Conservation (phyloP, 2,113 vertebrate species). For the Hippocampus mohnikei region DNA sequence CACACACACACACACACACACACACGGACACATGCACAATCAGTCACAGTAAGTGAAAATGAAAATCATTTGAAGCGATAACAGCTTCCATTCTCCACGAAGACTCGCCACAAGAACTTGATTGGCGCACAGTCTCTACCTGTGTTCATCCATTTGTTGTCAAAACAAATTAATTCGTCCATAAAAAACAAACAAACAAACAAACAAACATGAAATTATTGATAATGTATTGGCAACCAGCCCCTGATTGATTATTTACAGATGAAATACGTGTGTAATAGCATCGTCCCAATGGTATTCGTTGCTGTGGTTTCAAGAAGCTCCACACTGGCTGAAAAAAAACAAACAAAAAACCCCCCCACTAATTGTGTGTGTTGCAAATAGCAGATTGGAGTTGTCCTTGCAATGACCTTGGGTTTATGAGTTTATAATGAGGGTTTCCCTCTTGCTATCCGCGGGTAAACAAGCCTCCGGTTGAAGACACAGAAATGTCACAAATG, state of each 20-base stretch:
- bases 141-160: neutral
- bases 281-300: neutral
- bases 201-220: neutral
- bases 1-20: too few species aligned
- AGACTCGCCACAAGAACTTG: too few species aligned
- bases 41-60: neutral
- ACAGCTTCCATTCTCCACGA: neutral
- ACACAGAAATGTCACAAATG: conserved; percentile 68
- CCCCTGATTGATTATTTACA: neutral
- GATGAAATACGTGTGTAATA: neutral
- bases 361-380: conserved; percentile 20
- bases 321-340: neutral
- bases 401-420: conserved; percentile 57
- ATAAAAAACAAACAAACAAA: neutral
- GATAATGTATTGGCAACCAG: neutral
- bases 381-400: conserved; percentile 40
- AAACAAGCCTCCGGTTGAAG: conserved; percentile 62
- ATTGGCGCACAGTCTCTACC: too few species aligned
- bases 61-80: neutral
- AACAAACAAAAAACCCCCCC: neutral
- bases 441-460: conserved; percentile 59
- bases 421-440: conserved; percentile 67
- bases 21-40: too few species aligned
- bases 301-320: neutral
- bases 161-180: neutral